Evolutionary conservation across 1,140 invertebrate genomes (phyloP), one percentile per base, ranked within the genome.

Genomic region (Nebria ingens): DNA sequence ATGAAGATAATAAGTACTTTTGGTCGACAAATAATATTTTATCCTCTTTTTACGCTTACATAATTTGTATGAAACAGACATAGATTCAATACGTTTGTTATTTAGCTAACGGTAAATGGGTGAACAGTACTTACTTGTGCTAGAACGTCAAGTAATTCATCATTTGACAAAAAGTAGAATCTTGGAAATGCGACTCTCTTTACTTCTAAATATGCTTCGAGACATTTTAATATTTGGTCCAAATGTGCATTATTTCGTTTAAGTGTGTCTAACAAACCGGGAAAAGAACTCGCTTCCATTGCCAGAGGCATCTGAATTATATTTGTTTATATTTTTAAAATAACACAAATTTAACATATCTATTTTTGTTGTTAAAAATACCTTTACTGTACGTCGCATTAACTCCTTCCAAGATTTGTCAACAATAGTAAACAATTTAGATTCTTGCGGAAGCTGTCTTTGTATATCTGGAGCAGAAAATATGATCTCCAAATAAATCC

Each of bases 91-190:
- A 9, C n/a, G 29, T 9, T 34, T n/a, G n/a, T 34, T n/a, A 9
- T 9, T 34, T n/a, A n/a, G n/a, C n/a, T n/a, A n/a, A n/a, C n/a
- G n/a, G n/a, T n/a, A n/a, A n/a, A 12, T 6, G 45, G 19, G 19
- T 52, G 9, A 4, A n/a, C n/a, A n/a, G n/a, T n/a, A n/a, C n/a
- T n/a, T n/a, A n/a, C 81, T 76, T 93, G 89, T 34, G 90, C 89
- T 50, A 97, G 75, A 63, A 96, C 94, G 73, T 96, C 92, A 22
- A 97, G 73, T 15, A 97, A 73, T 66, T 96, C 93, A 62, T 94
- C 91, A 71, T 97, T 96, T 0, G 92, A 96, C 19, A 97, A 73
- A 70, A 97, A 97, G 73, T 95, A 97, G 72, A 97, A 79, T 60
- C 92, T 74, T 19, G 93, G 91, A 71, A 95, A 97, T 4, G 87